Base-by-base conservation (phyloP, 1,140 invertebrate genomes). In the Apis dorsata region DNA sequence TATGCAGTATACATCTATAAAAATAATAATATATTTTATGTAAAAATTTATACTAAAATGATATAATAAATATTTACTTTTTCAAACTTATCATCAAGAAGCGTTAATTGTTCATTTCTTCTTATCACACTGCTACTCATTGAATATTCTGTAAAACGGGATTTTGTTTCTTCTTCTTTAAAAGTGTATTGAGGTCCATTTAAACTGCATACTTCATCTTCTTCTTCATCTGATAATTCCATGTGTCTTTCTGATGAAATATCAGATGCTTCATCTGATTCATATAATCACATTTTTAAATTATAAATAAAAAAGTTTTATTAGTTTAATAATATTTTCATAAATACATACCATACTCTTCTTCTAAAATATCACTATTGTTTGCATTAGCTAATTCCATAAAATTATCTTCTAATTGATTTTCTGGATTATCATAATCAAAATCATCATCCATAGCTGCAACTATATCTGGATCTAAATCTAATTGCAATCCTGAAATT, bases 401-500 rank as follows among this genome's bases (percentile, higher is more conserved):
- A 92, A 99, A 99, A 94, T 99, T 96, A 93, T 99, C 98, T 89
- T 99, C 98, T 1, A 99, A 92, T 79, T 96, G 86, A 94, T 98
- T 98, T 1, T 97, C 95, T 44, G 97, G 96, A 94, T 98, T 95
- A 68, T 97, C 95, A 92, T 94, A 97, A 91, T 98, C 95, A 94
- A 98, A 98, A 94, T 99, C 98, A 85, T 98, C 98, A 93, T 99
- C 98, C 92, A 99, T 94, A 2, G 98, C 98, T 70, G 97, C 98
- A 0, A 99, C 96, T 69, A 99, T 95, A 91, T 99, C 99, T 15
- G 98, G 98, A 93, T 99, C 99, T 92, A 98, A 95, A 93, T 99
- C 96, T 34, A 97, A 94, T 77, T 96, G 95, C 1, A 97, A 95
- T 13, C 97, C 97, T 84, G 93, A 95, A 90, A 95, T 95, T 68